These are phyloP conservation scores for Botia almorhae DNA, from an alignment of 2,797 vertebrate genomes.

Conservation along the genomic window DNA sequence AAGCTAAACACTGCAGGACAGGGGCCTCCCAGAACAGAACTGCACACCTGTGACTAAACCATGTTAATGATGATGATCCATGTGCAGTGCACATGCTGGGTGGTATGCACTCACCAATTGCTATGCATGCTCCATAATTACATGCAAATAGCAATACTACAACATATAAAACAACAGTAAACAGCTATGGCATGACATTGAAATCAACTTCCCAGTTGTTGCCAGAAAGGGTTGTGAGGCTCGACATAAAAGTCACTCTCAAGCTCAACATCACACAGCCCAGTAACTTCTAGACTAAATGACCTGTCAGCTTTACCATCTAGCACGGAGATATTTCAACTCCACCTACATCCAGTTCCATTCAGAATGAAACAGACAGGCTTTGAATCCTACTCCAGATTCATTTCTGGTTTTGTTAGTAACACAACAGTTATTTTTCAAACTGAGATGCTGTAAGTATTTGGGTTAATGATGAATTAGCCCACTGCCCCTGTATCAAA, in stretches of 20 bases:
- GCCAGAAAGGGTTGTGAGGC: constrained; percentile 13
- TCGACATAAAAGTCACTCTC: constrained; percentile 18
- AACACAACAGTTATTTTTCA: background rate
- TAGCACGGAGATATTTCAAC: constrained; percentile 10
- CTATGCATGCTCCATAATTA: background rate
- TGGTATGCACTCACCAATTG: background rate
- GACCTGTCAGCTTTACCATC: constrained; percentile 21
- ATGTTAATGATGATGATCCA: background rate
- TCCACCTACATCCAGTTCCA: background rate
- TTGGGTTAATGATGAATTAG: background rate
- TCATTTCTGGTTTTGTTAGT: background rate
- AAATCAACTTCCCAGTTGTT: background rate
- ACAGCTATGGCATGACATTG: constrained; percentile 7
- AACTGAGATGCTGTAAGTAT: background rate
- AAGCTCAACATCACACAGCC: constrained; percentile 31
- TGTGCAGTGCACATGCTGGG: background rate
- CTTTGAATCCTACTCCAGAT: background rate
- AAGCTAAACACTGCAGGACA: background rate
- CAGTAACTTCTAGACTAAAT: constrained; percentile 31
- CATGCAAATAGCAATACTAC: no score
- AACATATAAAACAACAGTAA: constrained; percentile 9
- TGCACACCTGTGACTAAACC: background rate
- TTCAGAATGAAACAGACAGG: background rate
- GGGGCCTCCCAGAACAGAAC: background rate
- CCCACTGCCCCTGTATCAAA: background rate